Evolutionary conservation across 2,113 vertebrate genomes (phyloP).

Genomic region (Coregonus clupeaformis): DNA sequence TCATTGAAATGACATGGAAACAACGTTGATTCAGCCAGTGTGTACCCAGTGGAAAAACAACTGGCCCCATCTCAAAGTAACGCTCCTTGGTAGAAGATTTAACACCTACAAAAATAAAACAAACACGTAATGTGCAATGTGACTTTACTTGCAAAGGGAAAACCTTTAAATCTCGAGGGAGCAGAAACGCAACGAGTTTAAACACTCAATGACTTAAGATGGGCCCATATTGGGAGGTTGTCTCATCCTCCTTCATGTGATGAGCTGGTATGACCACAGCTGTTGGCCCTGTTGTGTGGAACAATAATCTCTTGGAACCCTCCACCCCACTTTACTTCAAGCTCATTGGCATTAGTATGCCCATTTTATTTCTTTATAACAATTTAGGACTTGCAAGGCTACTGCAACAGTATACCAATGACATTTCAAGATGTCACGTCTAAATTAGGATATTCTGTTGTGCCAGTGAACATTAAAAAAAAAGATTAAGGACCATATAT

Average conservation of each 20-base stretch:
- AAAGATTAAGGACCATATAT: slow-evolving; percentile 48
- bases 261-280: slow-evolving; percentile 61
- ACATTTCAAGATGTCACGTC: slow-evolving; percentile 58
- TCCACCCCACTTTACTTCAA: slow-evolving; percentile 54
- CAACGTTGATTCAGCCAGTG: too few species aligned
- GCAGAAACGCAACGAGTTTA: slow-evolving; percentile 12
- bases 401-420: slow-evolving; percentile 66
- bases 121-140: not conserved
- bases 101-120: too few species aligned
- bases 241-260: slow-evolving; percentile 47
- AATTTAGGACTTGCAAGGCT: slow-evolving; percentile 61
- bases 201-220: slow-evolving; percentile 31
- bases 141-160: slow-evolving; percentile 21
- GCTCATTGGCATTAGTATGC: slow-evolving; percentile 22
- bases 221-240: slow-evolving; percentile 46
- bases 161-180: slow-evolving; percentile 19
- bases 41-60: too few species aligned
- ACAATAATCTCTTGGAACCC: slow-evolving; percentile 52
- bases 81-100: not conserved
- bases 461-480: slow-evolving; percentile 48
- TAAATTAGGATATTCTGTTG: slow-evolving; percentile 29
- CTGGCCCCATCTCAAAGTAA: too few species aligned
- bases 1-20: too few species aligned
- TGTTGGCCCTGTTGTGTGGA: slow-evolving; percentile 53
- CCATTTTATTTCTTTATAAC: slow-evolving; percentile 51